Conservation (phyloP, 2,888 invertebrate genomes). For the Caenorhabditis sp. region DNA sequence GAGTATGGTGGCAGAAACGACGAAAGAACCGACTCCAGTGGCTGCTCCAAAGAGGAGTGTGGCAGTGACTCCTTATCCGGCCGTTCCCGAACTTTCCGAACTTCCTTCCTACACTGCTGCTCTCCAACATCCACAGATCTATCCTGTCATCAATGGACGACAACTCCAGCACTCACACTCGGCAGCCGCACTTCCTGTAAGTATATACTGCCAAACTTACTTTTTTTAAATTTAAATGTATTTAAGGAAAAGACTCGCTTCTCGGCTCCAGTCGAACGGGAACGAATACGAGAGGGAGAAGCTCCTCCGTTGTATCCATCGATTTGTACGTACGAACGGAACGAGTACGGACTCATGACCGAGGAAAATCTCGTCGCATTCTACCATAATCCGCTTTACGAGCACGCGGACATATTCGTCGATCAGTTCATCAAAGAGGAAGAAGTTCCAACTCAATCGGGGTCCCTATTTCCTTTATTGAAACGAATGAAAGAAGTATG, state of each 20-base stretch:
- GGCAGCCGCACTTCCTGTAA: slow-evolving; percentile 28
- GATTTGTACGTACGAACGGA: slow-evolving; percentile 78
- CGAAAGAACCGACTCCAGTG: slow-evolving; percentile 2
- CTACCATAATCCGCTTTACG: slow-evolving; percentile 76
- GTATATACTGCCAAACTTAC: not conserved
- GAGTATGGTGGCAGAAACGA: slow-evolving; percentile 38
- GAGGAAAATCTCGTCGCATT: slow-evolving; percentile 72
- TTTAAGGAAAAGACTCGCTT: slow-evolving; percentile 30
- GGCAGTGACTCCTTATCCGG: slow-evolving; percentile 40
- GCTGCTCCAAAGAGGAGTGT: slow-evolving; percentile 28
- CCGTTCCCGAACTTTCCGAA: slow-evolving; percentile 49
- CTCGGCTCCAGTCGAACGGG: slow-evolving; percentile 20
- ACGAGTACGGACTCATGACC: slow-evolving; percentile 69
- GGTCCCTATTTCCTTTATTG: slow-evolving; percentile 67
- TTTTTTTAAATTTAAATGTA: too few relatives aligned
- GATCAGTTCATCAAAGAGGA: slow-evolving; percentile 72
- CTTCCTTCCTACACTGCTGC: slow-evolving; percentile 51
- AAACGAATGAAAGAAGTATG: slow-evolving; percentile 63
- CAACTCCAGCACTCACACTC: slow-evolving; percentile 43
- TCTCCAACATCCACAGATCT: slow-evolving; percentile 42
- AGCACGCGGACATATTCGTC: slow-evolving; percentile 74
- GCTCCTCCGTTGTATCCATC: slow-evolving; percentile 67
- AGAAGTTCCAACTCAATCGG: slow-evolving; percentile 63
- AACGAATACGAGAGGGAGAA: slow-evolving; percentile 23
- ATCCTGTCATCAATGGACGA: slow-evolving; percentile 21